phyloP scores from a whole-genome alignment of 1,140 invertebrate genomes.

The Lepidurus couesii region DNA sequence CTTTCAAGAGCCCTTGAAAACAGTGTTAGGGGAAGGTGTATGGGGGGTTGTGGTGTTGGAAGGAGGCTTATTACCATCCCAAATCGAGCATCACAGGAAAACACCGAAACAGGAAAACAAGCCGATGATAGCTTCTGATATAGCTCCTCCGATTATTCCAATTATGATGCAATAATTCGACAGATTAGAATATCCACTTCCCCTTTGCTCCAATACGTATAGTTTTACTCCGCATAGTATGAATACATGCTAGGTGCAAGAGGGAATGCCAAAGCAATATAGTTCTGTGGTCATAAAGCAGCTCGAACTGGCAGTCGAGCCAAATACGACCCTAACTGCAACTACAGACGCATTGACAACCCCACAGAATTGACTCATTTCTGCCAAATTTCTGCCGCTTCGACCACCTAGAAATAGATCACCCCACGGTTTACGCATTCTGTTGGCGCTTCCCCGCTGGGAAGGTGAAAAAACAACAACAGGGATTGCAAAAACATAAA shows the following conservation, averaged over 20 bases:
- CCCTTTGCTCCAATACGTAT: too few species aligned
- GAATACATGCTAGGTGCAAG: too few species aligned
- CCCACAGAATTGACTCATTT: neutral
- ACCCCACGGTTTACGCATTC: slow-evolving; percentile 14
- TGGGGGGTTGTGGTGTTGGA: neutral
- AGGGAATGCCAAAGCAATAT: neutral
- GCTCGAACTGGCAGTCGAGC: neutral
- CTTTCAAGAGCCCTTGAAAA: neutral
- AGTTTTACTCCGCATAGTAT: too few species aligned
- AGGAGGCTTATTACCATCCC: neutral
- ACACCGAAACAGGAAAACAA: neutral
- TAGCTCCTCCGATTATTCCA: neutral
- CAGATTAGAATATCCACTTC: too few species aligned
- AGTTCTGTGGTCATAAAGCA: neutral
- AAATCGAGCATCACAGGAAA: neutral
- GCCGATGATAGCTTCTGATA: neutral
- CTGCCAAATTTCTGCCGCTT: neutral
- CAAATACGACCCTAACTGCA: neutral
- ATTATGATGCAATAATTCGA: too few species aligned
- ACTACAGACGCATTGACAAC: neutral
- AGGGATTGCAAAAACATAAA: neutral
- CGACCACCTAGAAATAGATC: neutral
- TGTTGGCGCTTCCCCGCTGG: neutral
- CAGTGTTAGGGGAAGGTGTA: neutral
- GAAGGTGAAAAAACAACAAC: neutral